Percentiles rank a stretch among this genome's conserved stretches.
Conservation (phyloP, 1,140 invertebrate genomes). For the Drosophila funebris region DNA sequence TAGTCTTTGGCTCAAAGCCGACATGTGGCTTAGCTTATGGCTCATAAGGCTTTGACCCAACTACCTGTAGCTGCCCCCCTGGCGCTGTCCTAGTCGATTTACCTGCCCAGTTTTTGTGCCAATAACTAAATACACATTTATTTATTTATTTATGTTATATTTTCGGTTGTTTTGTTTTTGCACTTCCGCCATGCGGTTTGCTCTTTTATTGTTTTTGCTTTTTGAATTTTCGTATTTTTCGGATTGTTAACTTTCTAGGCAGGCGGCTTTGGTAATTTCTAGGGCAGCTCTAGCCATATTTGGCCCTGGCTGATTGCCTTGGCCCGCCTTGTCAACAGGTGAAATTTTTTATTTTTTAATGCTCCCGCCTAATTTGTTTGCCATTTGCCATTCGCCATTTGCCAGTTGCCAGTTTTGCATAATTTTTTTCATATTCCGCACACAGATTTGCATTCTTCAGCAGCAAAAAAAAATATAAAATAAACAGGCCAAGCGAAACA, state of each 20-base stretch:
- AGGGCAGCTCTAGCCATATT: constrained; percentile 66
- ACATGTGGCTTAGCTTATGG: constrained; percentile 18
- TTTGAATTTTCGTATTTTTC: constrained; percentile 25
- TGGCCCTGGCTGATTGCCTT: constrained; percentile 60
- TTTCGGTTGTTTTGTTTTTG: constrained; percentile 22
- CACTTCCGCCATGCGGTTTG: constrained; percentile 61
- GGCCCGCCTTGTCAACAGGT: constrained; percentile 63
- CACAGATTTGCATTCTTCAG: constrained; percentile 63
- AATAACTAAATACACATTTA: constrained; percentile 12
- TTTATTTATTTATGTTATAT: neutral
- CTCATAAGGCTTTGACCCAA: constrained; percentile 2
- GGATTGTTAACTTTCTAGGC: constrained; percentile 58
- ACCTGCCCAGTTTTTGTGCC: neutral
- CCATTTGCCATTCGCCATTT: constrained; percentile 21
- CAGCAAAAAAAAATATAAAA: constrained; percentile 22
- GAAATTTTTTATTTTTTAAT: constrained; percentile 54
- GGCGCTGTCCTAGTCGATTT: neutral
- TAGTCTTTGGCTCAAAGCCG: constrained; percentile 52
- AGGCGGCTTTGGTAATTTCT: constrained; percentile 52
- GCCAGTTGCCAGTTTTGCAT: constrained; percentile 51
- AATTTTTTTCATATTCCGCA: constrained; percentile 62
- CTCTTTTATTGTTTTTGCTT: constrained; percentile 26
- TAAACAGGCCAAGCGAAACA: neutral
- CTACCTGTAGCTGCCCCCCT: constrained; percentile 7
- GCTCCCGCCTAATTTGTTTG: constrained; percentile 64